Conservation (phyloP, 1,140 invertebrate genomes). For the Metaphire vulgaris region DNA sequence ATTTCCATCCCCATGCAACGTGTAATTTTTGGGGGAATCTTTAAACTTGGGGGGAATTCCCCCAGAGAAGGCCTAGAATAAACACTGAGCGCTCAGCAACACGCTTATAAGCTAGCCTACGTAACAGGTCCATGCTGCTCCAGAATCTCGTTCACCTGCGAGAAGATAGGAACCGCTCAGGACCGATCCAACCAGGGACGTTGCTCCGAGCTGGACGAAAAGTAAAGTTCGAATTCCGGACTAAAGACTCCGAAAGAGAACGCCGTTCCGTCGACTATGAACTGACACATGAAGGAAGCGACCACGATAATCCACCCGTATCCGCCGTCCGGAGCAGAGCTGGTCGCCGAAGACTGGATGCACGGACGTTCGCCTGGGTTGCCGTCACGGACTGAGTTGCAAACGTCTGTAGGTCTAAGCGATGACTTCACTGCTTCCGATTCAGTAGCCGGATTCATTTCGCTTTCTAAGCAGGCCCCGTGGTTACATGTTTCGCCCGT, state of each 20-base stretch:
- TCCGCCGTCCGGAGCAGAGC: conserved; percentile 1
- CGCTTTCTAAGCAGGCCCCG: too few relatives aligned
- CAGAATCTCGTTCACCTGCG: neutral
- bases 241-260: conserved; percentile 11
- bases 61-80: neutral
- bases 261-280: conserved; percentile 2
- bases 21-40: neutral
- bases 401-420: too few relatives aligned
- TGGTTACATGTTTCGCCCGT: neutral
- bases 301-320: conserved; percentile 3
- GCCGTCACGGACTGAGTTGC: too few relatives aligned
- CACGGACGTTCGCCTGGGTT: neutral
- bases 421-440: too few relatives aligned
- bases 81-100: neutral
- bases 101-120: neutral
- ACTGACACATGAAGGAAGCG: conserved; percentile 1
- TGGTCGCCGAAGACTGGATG: neutral
- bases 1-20: too few relatives aligned
- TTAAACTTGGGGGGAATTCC: neutral
- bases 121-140: too few relatives aligned
- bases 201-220: neutral
- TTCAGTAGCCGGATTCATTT: too few relatives aligned
- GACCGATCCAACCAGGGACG: neutral
- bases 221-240: neutral
- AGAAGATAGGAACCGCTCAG: neutral